Evolutionary conservation across 2,113 vertebrate genomes (phyloP), one percentile per base, ranked within the genome.

Genomic region (Pollachius pollachius): DNA sequence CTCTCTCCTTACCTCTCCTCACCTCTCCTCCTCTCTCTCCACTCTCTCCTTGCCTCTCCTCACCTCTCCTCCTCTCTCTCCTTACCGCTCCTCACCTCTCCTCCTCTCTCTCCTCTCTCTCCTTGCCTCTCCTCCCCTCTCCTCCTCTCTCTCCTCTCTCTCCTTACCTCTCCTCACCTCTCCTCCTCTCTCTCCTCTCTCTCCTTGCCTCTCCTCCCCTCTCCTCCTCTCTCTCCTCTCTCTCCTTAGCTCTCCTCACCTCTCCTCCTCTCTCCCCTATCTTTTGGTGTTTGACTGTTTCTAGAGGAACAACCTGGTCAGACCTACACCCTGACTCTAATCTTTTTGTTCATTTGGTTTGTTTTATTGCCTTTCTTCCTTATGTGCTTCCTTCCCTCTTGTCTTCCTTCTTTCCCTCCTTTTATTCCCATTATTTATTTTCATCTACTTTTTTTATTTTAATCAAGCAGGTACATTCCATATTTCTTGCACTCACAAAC

Each of bases 11-110:
- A n/a, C 27, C 37, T 34, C n/a, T 69, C 65, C 57, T 59, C 67
- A 62, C 60, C 64, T 52, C 62, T 62, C 68, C 74, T 76, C 71
- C 56, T 30, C 52, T 64, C 61, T 56, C 25, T 41, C 56, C 58
- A 57, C 27, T 27, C 66, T 68, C 60, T 23, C 5, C 21, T 34
- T 62, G 48, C 34, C 30, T 66, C 57, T 21, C 27, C 52, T 16
- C 52, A 19, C 9, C 66, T 37, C 52, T 54, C 25, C 27, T 15
- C 11, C 21, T 27, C 64, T 63, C 41, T 27, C 3, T 19, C 19
- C 6, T 5, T 61, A 4, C 8, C 59, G 6, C 19, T 11, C 19
- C 59, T 3, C 13, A 6, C 19, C 19, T 23, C 59, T 21, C 59
- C 15, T 2, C 4, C 19, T 60, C 58, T 19, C n/a, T n/a, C n/a